These are phyloP conservation scores for Tinea trinotella DNA, from an alignment of 2,888 invertebrate species.

Conservation along the genomic window DNA sequence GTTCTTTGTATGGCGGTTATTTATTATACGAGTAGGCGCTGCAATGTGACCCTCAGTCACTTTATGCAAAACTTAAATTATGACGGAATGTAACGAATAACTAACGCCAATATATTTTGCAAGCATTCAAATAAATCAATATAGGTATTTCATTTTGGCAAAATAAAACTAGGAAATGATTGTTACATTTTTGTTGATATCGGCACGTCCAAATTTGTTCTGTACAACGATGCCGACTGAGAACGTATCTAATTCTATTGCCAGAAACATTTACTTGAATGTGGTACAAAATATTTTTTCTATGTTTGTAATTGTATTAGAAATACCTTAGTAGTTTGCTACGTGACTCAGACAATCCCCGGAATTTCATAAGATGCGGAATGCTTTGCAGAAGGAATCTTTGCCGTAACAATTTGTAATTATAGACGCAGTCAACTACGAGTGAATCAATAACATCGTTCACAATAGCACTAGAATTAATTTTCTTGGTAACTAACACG, in stretches of 20 bases:
- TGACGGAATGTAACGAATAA: slow-evolving; percentile 12
- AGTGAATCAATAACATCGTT: background rate
- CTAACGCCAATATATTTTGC: background rate
- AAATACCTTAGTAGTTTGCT: slow-evolving; percentile 38
- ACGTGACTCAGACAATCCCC: slow-evolving; percentile 38
- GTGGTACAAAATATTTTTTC: slow-evolving; percentile 40
- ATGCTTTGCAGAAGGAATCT: slow-evolving; percentile 15
- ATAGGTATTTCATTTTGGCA: background rate
- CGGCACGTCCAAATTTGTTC: slow-evolving; percentile 55
- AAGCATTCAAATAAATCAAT: background rate
- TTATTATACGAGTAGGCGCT: slow-evolving; percentile 48
- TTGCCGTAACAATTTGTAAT: background rate
- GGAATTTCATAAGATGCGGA: slow-evolving; percentile 19
- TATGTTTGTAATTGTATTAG: slow-evolving; percentile 46
- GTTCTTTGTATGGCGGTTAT: slow-evolving; percentile 47
- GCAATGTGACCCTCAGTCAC: slow-evolving; percentile 35
- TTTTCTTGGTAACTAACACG: background rate
- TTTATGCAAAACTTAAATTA: slow-evolving; percentile 24
- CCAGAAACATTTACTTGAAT: slow-evolving; percentile 25
- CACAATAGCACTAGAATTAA: background rate
- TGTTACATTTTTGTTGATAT: slow-evolving; percentile 57
- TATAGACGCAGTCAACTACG: background rate
- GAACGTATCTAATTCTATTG: slow-evolving; percentile 35
- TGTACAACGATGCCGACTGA: slow-evolving; percentile 36
- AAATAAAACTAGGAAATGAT: slow-evolving; percentile 48